Conservation (phyloP, 2,797 vertebrate species). For the Onychomys leucogaster region DNA sequence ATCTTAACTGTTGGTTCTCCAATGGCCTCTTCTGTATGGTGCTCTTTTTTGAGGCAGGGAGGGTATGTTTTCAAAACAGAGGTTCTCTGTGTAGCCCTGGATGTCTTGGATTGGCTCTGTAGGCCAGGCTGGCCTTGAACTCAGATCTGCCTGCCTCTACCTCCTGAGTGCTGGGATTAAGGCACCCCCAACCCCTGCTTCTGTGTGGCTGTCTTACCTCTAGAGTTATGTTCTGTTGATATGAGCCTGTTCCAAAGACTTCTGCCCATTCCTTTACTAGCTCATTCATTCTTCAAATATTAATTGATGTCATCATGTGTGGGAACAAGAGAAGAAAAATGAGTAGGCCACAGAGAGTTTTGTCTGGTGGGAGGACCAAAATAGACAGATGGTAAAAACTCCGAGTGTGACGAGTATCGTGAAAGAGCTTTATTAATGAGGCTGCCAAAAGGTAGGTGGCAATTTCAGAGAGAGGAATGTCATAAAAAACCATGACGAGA, state of each 20-base stretch:
- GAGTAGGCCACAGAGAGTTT: neutral
- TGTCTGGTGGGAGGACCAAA: neutral
- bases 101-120: no score
- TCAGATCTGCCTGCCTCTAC: no score
- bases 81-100: no score
- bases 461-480: neutral
- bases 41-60: no score
- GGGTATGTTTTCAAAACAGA: neutral
- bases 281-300: conserved; percentile 30
- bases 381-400: conserved; percentile 39
- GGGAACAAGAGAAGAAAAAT: conserved; percentile 19
- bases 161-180: no score
- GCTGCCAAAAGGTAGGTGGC: neutral
- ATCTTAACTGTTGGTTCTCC: neutral
- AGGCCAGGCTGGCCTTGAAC: no score
- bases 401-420: neutral
- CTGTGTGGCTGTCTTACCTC: neutral
- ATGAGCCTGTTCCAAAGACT: neutral
- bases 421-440: neutral
- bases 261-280: conserved; percentile 35
- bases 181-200: neutral
- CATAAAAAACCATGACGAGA: neutral
- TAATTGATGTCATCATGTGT: neutral
- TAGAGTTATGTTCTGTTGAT: neutral
- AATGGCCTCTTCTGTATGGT: neutral